Base-by-base conservation (phyloP, 2,888 invertebrate species). In the Ophion ellenae region DNA sequence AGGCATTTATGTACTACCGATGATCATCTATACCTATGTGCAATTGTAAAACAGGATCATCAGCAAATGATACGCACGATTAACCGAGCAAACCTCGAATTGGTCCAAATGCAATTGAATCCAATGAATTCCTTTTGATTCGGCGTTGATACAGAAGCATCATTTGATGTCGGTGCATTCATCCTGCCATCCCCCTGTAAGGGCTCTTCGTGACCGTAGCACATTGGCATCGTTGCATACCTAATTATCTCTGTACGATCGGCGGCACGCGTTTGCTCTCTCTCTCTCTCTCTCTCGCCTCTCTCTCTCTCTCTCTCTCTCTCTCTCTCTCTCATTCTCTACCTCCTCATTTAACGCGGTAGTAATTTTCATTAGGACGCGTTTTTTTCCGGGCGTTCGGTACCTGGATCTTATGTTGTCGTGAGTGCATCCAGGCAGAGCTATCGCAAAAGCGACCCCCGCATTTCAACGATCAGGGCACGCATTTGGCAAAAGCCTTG, bases 351-450 rank as follows among this genome's bases (percentile, higher is more conserved):
- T 78, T 77, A 64, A 28, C 82, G 40, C 28, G 66, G 24, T 36
- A 32, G 64, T 74, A 78, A 79, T 85, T 82, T 85, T 79, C 40
- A 78, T 69, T 40, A 45, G 78, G 74, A 70, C 69, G 78, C 32
- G 53, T 28, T 71, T 64, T 79, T 85, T 79, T 83, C 88, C 88
- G 87, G 70, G 87, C 87, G 82, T 85, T 87, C 84, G 81, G 83
- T 77, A 79, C 67, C 81, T 69, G 74, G 63, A 47, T 40, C 53
- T 53, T 75, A 17, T 32, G 7, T 45, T 45, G 11, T 45, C 63
- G 47, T 36, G 71, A 64, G 20, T 83, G 79, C 81, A 79, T 78
- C 82, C 82, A 81, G 70, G 61, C 24, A 63, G 77, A 67, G 66
- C 64, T 71, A 81, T 79, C 78, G 71, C 71, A 63, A 63, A 73